These are phyloP conservation scores for Axis porcinus DNA, from an alignment of 2,113 vertebrate genomes.

Conservation along the genomic window DNA sequence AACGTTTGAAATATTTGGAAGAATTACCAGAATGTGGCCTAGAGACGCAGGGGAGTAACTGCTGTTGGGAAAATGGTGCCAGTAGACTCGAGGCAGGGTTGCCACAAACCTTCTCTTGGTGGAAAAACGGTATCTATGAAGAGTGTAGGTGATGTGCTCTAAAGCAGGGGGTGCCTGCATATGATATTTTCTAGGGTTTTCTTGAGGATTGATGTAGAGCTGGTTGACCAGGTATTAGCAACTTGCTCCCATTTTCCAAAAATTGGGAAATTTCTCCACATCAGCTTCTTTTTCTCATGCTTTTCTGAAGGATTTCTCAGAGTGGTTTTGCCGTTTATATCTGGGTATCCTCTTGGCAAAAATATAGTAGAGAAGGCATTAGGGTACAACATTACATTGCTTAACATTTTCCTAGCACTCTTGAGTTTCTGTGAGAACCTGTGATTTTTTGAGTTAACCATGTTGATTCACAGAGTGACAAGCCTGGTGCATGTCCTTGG, in stretches of 20 bases:
- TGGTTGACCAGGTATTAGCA: not conserved
- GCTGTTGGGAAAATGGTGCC: not conserved
- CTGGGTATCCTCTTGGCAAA: not conserved
- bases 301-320: slow-evolving; percentile 13
- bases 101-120: not conserved
- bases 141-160: not conserved
- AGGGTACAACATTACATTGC: not conserved
- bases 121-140: not conserved
- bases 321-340: not conserved
- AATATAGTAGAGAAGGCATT: not conserved
- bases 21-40: not conserved
- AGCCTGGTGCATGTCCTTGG: not conserved
- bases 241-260: not conserved
- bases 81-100: not conserved
- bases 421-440: not conserved
- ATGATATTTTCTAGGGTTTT: not conserved
- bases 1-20: not conserved
- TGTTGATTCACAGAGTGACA: not conserved
- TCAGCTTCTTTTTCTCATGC: not conserved
- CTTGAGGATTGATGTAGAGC: not conserved
- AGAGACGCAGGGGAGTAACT: not conserved
- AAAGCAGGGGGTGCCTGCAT: not conserved
- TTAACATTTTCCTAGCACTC: not conserved
- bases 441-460: not conserved
- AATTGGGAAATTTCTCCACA: not conserved